Percentiles rank a stretch among this genome's conserved stretches.
Conservation (phyloP, 2,113 vertebrate genomes). For the Semnornis frantzii region DNA sequence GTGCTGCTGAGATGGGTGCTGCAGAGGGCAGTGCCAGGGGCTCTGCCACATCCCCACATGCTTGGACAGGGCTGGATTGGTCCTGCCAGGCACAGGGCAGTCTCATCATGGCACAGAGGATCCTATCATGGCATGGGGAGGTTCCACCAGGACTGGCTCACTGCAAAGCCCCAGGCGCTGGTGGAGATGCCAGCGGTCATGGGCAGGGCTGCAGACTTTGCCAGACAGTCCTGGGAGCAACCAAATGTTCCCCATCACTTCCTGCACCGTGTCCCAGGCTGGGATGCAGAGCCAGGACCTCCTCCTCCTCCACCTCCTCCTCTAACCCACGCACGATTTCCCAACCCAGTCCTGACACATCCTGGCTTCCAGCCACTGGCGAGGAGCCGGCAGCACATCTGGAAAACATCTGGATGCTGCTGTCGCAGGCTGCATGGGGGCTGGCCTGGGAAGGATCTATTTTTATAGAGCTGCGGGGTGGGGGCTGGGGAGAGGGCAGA, state of each 20-base stretch:
- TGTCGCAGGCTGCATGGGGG: slow-evolving; percentile 17
- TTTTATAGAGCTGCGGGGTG: slow-evolving; percentile 46
- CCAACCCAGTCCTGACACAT: neutral
- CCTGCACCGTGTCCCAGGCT: accelerated
- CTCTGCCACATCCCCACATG: accelerated
- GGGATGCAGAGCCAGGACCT: neutral
- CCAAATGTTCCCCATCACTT: neutral
- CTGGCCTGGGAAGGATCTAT: slow-evolving; percentile 76
- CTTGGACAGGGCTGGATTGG: no score
- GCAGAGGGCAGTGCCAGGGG: neutral
- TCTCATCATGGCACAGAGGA: neutral
- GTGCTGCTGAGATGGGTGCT: neutral
- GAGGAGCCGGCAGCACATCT: slow-evolving; percentile 69
- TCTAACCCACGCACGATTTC: neutral
- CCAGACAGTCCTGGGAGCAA: neutral
- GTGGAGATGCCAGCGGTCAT: accelerated
- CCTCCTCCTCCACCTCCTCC: neutral
- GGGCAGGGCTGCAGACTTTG: neutral
- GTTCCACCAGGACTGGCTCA: neutral
- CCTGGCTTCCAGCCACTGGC: slow-evolving; percentile 20
- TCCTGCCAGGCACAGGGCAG: neutral
- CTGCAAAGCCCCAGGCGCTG: neutral
- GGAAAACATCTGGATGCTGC: slow-evolving; percentile 80
- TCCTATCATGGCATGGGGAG: neutral
- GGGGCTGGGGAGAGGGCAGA: neutral